phyloP scores from a whole-genome alignment of 2,888 invertebrate species.

The Aproaerema taeniolella region DNA sequence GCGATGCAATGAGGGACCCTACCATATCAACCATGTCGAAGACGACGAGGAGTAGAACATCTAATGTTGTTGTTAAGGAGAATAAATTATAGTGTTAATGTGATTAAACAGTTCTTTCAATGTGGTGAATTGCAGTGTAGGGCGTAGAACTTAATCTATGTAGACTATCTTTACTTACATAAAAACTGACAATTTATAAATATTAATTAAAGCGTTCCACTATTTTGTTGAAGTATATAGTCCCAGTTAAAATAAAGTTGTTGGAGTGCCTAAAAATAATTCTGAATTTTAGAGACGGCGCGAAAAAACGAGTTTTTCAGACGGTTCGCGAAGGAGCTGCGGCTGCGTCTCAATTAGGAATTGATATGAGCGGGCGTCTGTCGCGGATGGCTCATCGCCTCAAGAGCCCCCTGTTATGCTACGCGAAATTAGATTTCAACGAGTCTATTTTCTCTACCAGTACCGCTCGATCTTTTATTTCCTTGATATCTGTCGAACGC shows the following conservation, averaged over 20 bases:
- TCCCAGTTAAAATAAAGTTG: too few relatives aligned
- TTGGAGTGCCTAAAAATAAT: too few relatives aligned
- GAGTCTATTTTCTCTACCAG: slow-evolving; percentile 62
- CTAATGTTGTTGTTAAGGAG: too few relatives aligned
- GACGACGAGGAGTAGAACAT: slow-evolving; percentile 3
- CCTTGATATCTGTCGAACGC: slow-evolving; percentile 47
- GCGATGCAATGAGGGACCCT: slow-evolving; percentile 64
- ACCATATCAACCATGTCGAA: slow-evolving; percentile 24
- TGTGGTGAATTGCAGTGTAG: too few relatives aligned
- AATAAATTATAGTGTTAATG: too few relatives aligned
- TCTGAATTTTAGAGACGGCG: too few relatives aligned
- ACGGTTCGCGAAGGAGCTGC: slow-evolving; percentile 39
- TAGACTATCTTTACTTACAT: too few relatives aligned
- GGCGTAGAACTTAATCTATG: too few relatives aligned
- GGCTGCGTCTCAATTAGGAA: slow-evolving; percentile 65
- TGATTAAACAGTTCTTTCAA: too few relatives aligned
- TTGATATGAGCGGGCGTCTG: slow-evolving; percentile 72
- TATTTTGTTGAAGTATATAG: too few relatives aligned
- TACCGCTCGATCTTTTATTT: slow-evolving; percentile 59
- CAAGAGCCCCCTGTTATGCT: slow-evolving; percentile 68
- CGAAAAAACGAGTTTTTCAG: slow-evolving; percentile 46
- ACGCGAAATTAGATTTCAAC: slow-evolving; percentile 79
- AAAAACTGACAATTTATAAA: too few relatives aligned
- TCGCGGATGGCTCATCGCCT: slow-evolving; percentile 71
- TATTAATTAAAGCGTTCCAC: too few relatives aligned